Conservation (phyloP, 1,140 invertebrate species). For the Achroia grisella region DNA sequence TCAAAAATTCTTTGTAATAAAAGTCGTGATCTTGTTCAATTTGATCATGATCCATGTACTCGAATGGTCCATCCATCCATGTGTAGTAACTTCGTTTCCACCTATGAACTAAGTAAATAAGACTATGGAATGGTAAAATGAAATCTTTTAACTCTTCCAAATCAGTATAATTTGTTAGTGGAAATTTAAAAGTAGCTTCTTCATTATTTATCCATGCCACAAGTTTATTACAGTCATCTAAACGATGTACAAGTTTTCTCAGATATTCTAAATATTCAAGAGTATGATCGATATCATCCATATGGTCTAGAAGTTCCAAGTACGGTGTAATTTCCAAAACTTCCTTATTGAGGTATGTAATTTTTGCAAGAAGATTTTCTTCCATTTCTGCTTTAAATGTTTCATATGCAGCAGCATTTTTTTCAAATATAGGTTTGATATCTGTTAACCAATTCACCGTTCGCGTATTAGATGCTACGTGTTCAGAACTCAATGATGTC, state of each 20-base stretch:
- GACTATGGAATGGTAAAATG: slow-evolving; percentile 79
- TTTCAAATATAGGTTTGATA: slow-evolving; percentile 82
- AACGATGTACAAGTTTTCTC: slow-evolving; percentile 80
- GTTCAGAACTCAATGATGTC: slow-evolving; percentile 77
- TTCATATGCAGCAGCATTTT: slow-evolving; percentile 83
- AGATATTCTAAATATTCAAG: slow-evolving; percentile 81
- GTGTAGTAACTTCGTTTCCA: slow-evolving; percentile 88
- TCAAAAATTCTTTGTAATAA: slow-evolving; percentile 83
- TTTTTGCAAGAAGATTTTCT: slow-evolving; percentile 80
- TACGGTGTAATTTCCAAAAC: slow-evolving; percentile 82
- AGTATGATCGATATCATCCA: slow-evolving; percentile 80
- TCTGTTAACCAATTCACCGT: slow-evolving; percentile 83
- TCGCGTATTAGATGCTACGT: slow-evolving; percentile 78
- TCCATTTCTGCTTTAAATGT: slow-evolving; percentile 87
- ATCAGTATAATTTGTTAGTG: slow-evolving; percentile 81
- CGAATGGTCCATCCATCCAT: slow-evolving; percentile 94
- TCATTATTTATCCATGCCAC: slow-evolving; percentile 92
- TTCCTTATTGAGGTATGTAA: slow-evolving; percentile 80
- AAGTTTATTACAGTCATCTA: slow-evolving; percentile 82
- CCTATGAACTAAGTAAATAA: slow-evolving; percentile 76
- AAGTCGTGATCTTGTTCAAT: slow-evolving; percentile 84
- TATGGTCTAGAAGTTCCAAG: slow-evolving; percentile 78
- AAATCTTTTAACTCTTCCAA: slow-evolving; percentile 82
- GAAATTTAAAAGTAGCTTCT: slow-evolving; percentile 89
- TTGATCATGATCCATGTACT: slow-evolving; percentile 82